Evolutionary conservation across 1,140 invertebrate genomes (phyloP).

Genomic region (Magallana angulata): DNA sequence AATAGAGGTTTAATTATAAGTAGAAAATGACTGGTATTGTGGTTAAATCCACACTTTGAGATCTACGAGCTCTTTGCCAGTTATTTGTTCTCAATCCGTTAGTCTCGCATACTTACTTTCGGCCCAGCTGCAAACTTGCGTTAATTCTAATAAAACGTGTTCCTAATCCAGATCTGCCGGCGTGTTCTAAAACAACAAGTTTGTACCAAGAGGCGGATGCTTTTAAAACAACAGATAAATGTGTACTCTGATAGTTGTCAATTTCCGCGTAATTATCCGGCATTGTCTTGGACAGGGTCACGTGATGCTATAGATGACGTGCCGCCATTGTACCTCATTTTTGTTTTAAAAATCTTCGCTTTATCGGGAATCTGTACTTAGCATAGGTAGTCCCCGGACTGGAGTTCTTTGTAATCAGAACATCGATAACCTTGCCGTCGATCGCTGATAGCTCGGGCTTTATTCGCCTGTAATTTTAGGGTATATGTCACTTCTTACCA

Average conservation of each 20-base stretch:
- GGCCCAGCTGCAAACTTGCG: too few relatives aligned
- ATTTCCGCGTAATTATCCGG: slow-evolving; percentile 18
- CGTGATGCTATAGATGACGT: slow-evolving; percentile 1
- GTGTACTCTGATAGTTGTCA: slow-evolving; percentile 2
- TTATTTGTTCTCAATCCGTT: too few relatives aligned
- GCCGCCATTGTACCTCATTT: slow-evolving; percentile 2
- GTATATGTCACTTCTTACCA: neutral
- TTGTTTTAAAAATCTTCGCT: slow-evolving; percentile 24
- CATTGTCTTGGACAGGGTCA: slow-evolving; percentile 22
- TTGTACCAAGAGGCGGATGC: neutral
- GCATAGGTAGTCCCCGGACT: neutral
- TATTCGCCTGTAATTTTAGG: neutral
- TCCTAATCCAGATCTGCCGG: too few relatives aligned
- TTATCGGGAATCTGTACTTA: slow-evolving; percentile 23
- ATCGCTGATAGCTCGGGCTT: neutral
- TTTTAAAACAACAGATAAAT: neutral
- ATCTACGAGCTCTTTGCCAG: too few relatives aligned
- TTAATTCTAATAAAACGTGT: too few relatives aligned
- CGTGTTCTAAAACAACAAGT: neutral
- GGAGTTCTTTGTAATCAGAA: neutral
- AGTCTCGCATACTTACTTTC: too few relatives aligned
- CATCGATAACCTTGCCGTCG: neutral
- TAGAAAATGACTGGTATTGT: too few relatives aligned
- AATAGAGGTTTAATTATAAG: too few relatives aligned
- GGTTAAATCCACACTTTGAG: too few relatives aligned